Base-by-base conservation (phyloP, 1,140 invertebrate species). In the Drosophila sproati region DNA sequence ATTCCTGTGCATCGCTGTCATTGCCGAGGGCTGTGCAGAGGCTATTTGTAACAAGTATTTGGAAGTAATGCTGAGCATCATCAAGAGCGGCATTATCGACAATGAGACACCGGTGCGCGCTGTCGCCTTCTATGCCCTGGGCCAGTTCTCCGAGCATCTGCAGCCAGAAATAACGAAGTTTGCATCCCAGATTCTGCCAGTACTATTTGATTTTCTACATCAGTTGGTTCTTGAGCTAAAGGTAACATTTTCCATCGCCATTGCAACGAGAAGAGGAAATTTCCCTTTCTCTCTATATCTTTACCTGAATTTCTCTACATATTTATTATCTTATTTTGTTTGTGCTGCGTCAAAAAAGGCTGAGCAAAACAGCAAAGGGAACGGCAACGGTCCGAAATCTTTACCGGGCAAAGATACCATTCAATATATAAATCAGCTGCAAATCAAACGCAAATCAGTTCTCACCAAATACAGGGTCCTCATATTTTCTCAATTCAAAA, bases 1-100 rank as follows among this genome's bases (percentile, higher is more conserved):
- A 2, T 97, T 95, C 90, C 90, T 97, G 10, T 93, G 95, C 10
- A 93, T 97, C 80, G 96, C 96, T 37, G 95, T 97, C 47, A 93
- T 97, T 51, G 95, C 96, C 5, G 97, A 98, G 93, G 97, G 97
- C 1, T 97, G 96, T 92, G 94, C 96, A 0, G 96, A 97, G 76
- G 94, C 95, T 55, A 95, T 98, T 8, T 93, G 95, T 61, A 93
- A 93, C 29, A 96, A 96, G 92, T 97, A 96, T 83, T 91, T 97
- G 7, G 93, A 96, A 75, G 92, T 94, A 3, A 95, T 97, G 90
- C 82, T 97, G 7, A 94, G 95, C 51, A 95, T 95, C 72, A 95
- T 97, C 31, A 95, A 95, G 81, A 92, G 94, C 68, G 97, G 96
- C 12, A 95, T 97, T 37, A 94, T 93, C 5, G 95, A 96, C 93